These are phyloP conservation scores for Ctenicera cuprea DNA, from an alignment of 2,888 invertebrate species.

Conservation along the genomic window DNA sequence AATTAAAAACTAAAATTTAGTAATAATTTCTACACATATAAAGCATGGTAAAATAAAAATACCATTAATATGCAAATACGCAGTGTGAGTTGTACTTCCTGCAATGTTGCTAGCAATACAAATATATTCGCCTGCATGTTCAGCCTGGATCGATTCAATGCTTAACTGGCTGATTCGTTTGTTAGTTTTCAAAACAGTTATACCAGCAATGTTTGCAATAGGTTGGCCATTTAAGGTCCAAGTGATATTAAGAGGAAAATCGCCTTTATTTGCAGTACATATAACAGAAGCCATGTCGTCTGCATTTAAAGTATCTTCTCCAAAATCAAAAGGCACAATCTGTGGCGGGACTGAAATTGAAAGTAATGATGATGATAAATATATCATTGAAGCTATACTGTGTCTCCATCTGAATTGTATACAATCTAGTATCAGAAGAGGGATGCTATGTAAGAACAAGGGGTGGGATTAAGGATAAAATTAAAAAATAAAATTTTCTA, in stretches of 20 bases:
- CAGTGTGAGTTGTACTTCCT: constrained; percentile 59
- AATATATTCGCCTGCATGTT: constrained; percentile 80
- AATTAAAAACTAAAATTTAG: background rate
- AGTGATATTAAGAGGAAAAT: constrained; percentile 79
- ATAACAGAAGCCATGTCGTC: constrained; percentile 82
- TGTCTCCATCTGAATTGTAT: no score
- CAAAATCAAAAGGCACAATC: constrained; percentile 76
- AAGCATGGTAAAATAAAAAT: constrained; percentile 23
- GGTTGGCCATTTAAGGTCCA: constrained; percentile 75
- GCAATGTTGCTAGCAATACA: constrained; percentile 79
- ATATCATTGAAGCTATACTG: no score
- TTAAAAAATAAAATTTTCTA: background rate
- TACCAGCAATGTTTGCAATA: constrained; percentile 70
- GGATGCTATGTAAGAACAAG: background rate
- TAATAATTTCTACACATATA: no score
- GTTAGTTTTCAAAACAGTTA: constrained; percentile 74
- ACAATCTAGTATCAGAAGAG: no score
- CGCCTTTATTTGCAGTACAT: constrained; percentile 83
- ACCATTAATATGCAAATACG: constrained; percentile 74
- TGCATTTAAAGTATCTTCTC: constrained; percentile 77
- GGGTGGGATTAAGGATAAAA: background rate
- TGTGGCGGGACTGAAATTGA: constrained; percentile 71
- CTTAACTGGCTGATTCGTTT: constrained; percentile 76
- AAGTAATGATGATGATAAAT: background rate
- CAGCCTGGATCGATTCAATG: constrained; percentile 78